A percentile compares a stretch with the other conserved stretches of the same genome.
These are phyloP conservation scores for Leptoclinus maculatus DNA, from an alignment of 2,797 vertebrate species.

Conservation along the genomic window DNA sequence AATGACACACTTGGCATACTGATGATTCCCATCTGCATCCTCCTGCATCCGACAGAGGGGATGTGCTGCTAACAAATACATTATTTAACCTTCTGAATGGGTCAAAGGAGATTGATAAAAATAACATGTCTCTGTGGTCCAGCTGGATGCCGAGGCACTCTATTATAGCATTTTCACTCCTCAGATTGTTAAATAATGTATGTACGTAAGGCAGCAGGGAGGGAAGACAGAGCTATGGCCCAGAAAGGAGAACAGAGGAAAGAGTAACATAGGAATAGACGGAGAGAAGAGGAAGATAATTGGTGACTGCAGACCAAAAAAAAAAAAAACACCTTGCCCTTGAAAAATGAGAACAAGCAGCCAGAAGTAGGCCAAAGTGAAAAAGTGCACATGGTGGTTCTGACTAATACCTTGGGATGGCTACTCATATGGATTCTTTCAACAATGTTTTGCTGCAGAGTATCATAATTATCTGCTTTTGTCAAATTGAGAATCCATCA, in stretches of 20 bases:
- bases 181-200: slow-evolving; percentile 82
- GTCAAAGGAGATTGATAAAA: slow-evolving; percentile 70
- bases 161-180: slow-evolving; percentile 68
- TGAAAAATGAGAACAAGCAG: slow-evolving; percentile 77
- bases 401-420: slow-evolving; percentile 19
- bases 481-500: slow-evolving; percentile 1
- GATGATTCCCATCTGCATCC: slow-evolving; percentile 70
- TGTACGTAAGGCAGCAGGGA: slow-evolving; percentile 69
- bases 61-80: slow-evolving; percentile 67
- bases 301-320: slow-evolving; percentile 41
- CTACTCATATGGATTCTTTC: slow-evolving; percentile 21
- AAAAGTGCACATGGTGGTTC: slow-evolving; percentile 48
- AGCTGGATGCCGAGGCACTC: slow-evolving; percentile 65
- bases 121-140: slow-evolving; percentile 73
- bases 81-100: slow-evolving; percentile 75
- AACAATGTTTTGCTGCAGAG: not conserved
- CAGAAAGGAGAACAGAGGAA: slow-evolving; percentile 39
- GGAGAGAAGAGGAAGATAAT: slow-evolving; percentile 28
- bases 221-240: slow-evolving; percentile 32
- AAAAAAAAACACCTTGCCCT: slow-evolving; percentile 65
- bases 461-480: not conserved
- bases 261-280: slow-evolving; percentile 39
- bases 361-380: slow-evolving; percentile 62
- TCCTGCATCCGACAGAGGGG: slow-evolving; percentile 40
- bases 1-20: slow-evolving; percentile 76